A percentile compares a stretch with the other conserved stretches of the same genome.
These are phyloP conservation scores for Chiroxiphia lanceolata DNA, from an alignment of 2,797 vertebrate species.

Conservation along the genomic window DNA sequence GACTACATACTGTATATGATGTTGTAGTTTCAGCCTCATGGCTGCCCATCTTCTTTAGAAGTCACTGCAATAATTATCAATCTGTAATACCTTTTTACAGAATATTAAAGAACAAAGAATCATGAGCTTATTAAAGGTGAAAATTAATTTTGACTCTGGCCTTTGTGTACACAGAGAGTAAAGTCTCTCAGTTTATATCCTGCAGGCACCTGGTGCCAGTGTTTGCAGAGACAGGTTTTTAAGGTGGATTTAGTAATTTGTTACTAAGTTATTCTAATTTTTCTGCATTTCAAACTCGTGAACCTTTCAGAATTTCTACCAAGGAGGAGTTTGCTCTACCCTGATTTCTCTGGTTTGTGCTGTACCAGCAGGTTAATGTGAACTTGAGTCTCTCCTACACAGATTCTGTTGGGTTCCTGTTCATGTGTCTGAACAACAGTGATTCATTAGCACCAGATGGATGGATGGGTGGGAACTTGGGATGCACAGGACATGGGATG, in stretches of 20 bases:
- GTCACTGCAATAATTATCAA: conserved; percentile 64
- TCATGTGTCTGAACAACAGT: fast-evolving
- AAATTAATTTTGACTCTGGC: conserved; percentile 43
- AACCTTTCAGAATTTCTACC: neutral
- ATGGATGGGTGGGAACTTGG: neutral
- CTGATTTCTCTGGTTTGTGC: fast-evolving
- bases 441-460: neutral
- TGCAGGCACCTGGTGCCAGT: neutral
- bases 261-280: neutral
- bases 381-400: neutral
- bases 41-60: conserved; percentile 53
- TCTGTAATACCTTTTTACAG: conserved; percentile 68
- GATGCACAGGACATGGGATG: neutral
- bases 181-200: neutral
- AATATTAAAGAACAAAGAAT: conserved; percentile 57
- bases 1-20: conserved; percentile 50
- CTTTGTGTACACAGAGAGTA: neutral
- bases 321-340: neutral
- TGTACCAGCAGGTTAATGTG: neutral
- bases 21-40: conserved; percentile 46
- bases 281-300: neutral
- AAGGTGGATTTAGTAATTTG: neutral
- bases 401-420: neutral
- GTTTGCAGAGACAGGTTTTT: neutral
- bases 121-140: conserved; percentile 70